Evolutionary conservation across 2,888 invertebrate genomes (phyloP).

Genomic region (Drosophila limbata): DNA sequence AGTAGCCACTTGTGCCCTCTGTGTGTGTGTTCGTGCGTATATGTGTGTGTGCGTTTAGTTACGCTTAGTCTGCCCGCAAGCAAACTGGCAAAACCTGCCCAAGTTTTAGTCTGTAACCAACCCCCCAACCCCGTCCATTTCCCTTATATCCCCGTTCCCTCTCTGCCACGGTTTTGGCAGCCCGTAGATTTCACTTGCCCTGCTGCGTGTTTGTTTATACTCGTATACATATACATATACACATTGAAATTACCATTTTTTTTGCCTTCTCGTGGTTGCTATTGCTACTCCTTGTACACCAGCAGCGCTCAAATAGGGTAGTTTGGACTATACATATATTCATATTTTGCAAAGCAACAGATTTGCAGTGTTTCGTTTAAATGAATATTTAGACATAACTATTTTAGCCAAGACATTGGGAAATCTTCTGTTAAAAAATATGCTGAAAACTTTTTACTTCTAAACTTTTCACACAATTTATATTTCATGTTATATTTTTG

Average conservation of each 20-base stretch:
- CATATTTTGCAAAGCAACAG: no score
- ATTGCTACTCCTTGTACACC: slow-evolving; percentile 33
- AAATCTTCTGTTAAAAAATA: no score
- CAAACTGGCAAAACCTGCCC: slow-evolving; percentile 44
- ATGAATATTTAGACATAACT: no score
- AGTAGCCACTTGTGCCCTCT: slow-evolving; percentile 81
- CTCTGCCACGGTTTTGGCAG: slow-evolving; percentile 36
- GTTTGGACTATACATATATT: background rate
- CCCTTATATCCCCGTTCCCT: background rate
- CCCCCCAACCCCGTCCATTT: background rate
- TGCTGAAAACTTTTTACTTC: no score
- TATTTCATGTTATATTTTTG: no score
- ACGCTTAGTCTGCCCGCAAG: slow-evolving; percentile 58
- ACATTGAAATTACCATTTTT: slow-evolving; percentile 75
- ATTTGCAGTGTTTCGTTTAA: no score
- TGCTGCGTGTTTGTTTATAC: slow-evolving; percentile 73
- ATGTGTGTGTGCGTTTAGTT: slow-evolving; percentile 60
- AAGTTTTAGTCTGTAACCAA: slow-evolving; percentile 28
- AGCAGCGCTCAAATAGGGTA: background rate
- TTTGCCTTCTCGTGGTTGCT: slow-evolving; percentile 47
- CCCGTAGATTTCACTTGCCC: slow-evolving; percentile 60
- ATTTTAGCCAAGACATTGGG: no score
- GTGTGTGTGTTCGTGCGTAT: slow-evolving; percentile 30
- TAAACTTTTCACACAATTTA: no score
- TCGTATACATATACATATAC: slow-evolving; percentile 41